Conservation (phyloP, 2,888 invertebrate genomes). For the Uropetala carovei region DNA sequence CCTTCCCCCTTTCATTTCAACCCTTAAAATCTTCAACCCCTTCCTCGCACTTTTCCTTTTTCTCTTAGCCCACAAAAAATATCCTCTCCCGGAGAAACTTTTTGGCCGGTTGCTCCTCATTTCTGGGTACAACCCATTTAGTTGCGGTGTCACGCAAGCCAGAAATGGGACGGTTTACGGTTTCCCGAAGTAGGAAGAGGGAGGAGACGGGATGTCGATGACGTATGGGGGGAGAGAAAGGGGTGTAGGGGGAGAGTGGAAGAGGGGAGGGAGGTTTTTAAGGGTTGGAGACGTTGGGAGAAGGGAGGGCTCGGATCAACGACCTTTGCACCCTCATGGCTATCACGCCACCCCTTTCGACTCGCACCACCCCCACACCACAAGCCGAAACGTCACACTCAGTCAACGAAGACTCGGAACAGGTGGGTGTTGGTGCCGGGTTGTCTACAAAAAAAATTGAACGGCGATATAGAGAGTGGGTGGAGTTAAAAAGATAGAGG, state of each 20-base stretch:
- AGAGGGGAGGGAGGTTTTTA: background rate
- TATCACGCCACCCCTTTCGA: background rate
- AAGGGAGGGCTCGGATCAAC: slow-evolving; percentile 30
- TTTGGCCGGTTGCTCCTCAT: slow-evolving; percentile 42
- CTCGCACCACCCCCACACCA: background rate
- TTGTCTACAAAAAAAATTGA: slow-evolving; percentile 4
- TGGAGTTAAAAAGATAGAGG: background rate
- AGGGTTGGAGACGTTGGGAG: background rate
- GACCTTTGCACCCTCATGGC: slow-evolving; percentile 18
- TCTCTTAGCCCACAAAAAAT: background rate
- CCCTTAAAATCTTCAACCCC: background rate
- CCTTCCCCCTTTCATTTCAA: background rate
- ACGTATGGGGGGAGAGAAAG: background rate
- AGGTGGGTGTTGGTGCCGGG: slow-evolving; percentile 46
- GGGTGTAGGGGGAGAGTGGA: background rate
- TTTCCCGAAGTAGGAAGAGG: slow-evolving; percentile 23
- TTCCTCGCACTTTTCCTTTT: background rate
- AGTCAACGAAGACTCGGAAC: slow-evolving; percentile 44
- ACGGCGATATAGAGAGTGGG: slow-evolving; percentile 12
- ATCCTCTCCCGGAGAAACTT: slow-evolving; percentile 13
- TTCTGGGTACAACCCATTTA: slow-evolving; percentile 50
- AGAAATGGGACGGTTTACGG: background rate
- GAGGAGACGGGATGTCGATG: background rate
- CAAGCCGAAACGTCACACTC: slow-evolving; percentile 49
- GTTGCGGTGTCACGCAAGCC: slow-evolving; percentile 21